Evolutionary conservation across 2,888 invertebrate genomes (phyloP).

Genomic region (Poecilobothrus nobilitatus): DNA sequence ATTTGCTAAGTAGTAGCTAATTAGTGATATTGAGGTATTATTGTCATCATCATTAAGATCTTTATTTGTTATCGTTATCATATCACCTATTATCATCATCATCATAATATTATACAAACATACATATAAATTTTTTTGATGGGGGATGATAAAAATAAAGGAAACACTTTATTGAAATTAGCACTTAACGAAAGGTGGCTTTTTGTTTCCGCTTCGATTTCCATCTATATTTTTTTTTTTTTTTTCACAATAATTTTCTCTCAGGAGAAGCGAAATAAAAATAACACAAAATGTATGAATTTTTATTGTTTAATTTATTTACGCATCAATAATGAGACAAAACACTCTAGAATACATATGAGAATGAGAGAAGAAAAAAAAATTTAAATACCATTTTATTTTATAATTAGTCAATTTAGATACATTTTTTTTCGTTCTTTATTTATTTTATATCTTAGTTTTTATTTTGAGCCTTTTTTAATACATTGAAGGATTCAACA

Average conservation of each 20-base stretch:
- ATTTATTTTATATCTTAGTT: no score
- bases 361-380: no score
- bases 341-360: background rate
- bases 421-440: no score
- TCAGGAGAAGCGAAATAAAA: background rate
- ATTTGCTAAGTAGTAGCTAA: constrained; percentile 3
- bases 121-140: no score
- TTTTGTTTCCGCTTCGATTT: background rate
- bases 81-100: no score
- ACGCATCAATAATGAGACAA: background rate
- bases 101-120: no score
- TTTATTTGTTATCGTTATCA: no score
- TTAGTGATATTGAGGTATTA: background rate
- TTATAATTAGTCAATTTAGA: no score
- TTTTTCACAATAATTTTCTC: background rate
- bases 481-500: no score
- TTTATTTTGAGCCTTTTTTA: no score
- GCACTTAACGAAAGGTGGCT: constrained; percentile 6
- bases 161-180: constrained; percentile 4
- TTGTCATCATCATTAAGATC: no score
- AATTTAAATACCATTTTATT: no score
- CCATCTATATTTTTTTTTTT: background rate
- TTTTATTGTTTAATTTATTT: constrained; percentile 1
- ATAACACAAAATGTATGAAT: background rate
- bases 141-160: background rate